Base-by-base conservation (phyloP, 2,888 invertebrate genomes). In the Adelphocoris suturalis region DNA sequence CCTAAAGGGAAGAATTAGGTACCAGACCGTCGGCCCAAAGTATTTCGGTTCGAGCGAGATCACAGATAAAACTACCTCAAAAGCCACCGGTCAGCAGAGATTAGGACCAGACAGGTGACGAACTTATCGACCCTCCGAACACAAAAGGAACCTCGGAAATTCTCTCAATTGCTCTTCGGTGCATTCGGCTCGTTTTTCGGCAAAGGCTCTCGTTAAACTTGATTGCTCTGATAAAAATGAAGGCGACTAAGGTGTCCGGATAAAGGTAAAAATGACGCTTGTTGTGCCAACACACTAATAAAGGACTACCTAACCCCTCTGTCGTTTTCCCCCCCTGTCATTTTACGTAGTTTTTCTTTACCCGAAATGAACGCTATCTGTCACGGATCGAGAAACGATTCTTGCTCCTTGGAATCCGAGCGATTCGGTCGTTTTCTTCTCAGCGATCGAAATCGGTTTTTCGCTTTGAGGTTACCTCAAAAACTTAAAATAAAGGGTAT, bases 81-180 rank as follows among this genome's bases (percentile, higher is more conserved):
- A 23, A 68, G 68, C 68, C 68, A 68, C 68, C 68, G 68, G 68
- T 68, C 68, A 68, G 13, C 5, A n/a, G 61, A 68, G 68, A 68
- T 68, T 68, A 68, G 68, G 0, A 4, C 23, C 68, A 23, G 68
- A 68, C 68, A 68, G 68, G 68, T 68, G 68, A 68, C 68, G 68
- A 23, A 61, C 61, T 16, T 61, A 61, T 61, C 57, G 61, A 9
- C 61, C 19, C 16, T 23, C 68, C 23, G 23, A 23, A 23, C 23
- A 68, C 68, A 68, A 68, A 68, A 68, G 68, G 23, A 52, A 19
- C 68, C 68, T 23, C 23, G 11, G 23, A 68, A 68, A 23, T 23
- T 23, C 11, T 23, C 68, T 68, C 68, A 68, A 68, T 68, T 68
- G 68, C 68, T 19, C 23, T 68, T 19, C 68, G 23, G 23, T 68